phyloP scores from a whole-genome alignment of 1,140 invertebrate species.

The Carposina sasakii region DNA sequence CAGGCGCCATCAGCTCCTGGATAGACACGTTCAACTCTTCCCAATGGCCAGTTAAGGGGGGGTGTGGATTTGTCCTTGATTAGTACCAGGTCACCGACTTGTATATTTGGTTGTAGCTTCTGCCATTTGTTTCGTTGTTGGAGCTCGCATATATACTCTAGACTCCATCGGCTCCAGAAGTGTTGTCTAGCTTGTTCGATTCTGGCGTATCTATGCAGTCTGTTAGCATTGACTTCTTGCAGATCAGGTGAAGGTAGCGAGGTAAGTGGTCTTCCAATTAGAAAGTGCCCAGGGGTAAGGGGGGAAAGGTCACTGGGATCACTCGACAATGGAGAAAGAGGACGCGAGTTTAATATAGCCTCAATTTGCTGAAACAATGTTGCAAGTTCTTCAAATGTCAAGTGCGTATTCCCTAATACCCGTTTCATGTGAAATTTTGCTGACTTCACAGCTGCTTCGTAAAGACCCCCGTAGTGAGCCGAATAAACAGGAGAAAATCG shows the following conservation, averaged over 20 bases:
- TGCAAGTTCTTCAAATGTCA: conserved; percentile 23
- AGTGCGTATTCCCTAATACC: conserved; percentile 11
- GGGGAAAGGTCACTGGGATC: conserved; percentile 1
- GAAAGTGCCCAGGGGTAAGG: conserved; percentile 16
- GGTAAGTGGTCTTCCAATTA: neutral
- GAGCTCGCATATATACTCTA: conserved; percentile 32
- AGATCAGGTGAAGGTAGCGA: conserved; percentile 7
- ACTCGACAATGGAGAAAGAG: conserved; percentile 17
- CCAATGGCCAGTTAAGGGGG: conserved; percentile 1
- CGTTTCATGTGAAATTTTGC: conserved; percentile 34
- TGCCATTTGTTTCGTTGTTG: conserved; percentile 31
- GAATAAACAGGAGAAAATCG: neutral
- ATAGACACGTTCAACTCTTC: neutral
- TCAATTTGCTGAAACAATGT: conserved; percentile 25
- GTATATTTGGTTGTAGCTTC: neutral
- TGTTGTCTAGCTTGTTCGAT: conserved; percentile 27
- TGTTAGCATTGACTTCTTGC: conserved; percentile 4
- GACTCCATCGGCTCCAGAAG: conserved; percentile 32
- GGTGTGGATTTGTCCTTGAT: neutral
- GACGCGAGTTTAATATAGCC: conserved; percentile 34
- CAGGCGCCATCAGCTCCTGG: neutral
- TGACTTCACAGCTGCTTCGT: conserved; percentile 40
- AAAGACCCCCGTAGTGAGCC: conserved; percentile 22
- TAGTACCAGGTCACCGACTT: conserved; percentile 18
- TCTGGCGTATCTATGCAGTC: conserved; percentile 24